These are phyloP conservation scores for Macrotrachela quadricornifera DNA, from an alignment of 1,140 invertebrate species.

Conservation along the genomic window DNA sequence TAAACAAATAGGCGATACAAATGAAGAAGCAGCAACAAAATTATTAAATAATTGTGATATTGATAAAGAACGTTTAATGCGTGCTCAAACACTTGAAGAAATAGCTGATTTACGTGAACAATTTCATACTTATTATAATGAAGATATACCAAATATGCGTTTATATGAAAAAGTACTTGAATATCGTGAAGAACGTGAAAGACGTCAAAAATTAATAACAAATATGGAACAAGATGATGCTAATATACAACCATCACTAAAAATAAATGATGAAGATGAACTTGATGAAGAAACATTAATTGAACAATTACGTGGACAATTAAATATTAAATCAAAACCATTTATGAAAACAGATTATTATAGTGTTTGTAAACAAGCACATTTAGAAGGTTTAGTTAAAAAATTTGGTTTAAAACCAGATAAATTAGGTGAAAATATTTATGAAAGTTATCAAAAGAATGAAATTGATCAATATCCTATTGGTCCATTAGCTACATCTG, in stretches of 20 bases:
- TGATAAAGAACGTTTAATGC: no score
- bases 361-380: conserved; percentile 18
- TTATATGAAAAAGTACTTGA: background rate
- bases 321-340: no score
- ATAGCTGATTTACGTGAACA: no score
- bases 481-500: conserved; percentile 47
- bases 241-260: conserved; percentile 10
- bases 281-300: conserved; percentile 11
- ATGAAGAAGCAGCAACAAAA: no score
- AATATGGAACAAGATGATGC: conserved; percentile 48
- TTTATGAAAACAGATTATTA: conserved; percentile 33
- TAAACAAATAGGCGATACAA: no score
- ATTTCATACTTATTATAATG: background rate
- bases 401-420: conserved; percentile 78
- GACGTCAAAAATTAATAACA: conserved; percentile 45
- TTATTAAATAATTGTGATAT: no score
- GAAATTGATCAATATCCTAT: conserved; percentile 41
- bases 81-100: no score
- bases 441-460: conserved; percentile 86
- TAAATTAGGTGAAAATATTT: conserved; percentile 83
- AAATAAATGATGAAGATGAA: conserved; percentile 13
- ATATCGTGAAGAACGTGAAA: background rate
- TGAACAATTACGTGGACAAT: conserved; percentile 33
- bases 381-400: conserved; percentile 11
- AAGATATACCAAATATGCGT: background rate